Evolutionary conservation across 2,888 invertebrate genomes (phyloP), one percentile per base, ranked within the genome.

Genomic region (Apotomis capreana): DNA sequence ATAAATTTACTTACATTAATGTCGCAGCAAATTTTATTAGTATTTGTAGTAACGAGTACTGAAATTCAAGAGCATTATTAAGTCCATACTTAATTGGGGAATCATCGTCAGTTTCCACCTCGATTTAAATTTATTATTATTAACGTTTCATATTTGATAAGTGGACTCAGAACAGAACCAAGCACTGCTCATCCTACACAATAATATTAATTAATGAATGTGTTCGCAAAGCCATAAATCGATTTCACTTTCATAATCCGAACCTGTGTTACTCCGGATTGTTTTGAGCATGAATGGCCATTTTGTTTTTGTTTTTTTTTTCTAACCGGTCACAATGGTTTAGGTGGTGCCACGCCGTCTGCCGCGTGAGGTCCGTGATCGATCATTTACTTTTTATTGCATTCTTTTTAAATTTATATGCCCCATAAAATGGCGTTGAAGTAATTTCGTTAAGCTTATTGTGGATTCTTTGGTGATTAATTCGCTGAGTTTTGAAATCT

Each of bases 261-360:
- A 26, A 49, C 49, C 54, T 55, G 58, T 68, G 70, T 71, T 51
- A n/a, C 13, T 55, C 12, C 5, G 61, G 13, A 62, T 68, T 67
- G 62, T 68, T 59, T 68, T 44, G 62, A 4, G 15, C 40, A 63
- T 72, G 72, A 72, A 72, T 68, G 72, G 58, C 54, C 46, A 64
- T 69, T 63, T 60, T 13, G 57, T 70, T 70, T 70, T 52, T 70
- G 67, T 12, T 65, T 71, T 71, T 67, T 52, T 62, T 59, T 61
- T 70, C 60, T 65, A 70, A 68, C 68, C 63, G 68, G 63, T 68
- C 46, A 72, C 72, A 58, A 72, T 52, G 44, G 58, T 65, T 69
- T 63, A 65, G 65, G 57, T 37, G 75, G 76, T 70, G 76, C 76
- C 86, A 80, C 73, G 79, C 86, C 76, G 86, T 86, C 86, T 86